phyloP scores from a whole-genome alignment of 2,113 vertebrate species.

The Macaca mulatta region DNA sequence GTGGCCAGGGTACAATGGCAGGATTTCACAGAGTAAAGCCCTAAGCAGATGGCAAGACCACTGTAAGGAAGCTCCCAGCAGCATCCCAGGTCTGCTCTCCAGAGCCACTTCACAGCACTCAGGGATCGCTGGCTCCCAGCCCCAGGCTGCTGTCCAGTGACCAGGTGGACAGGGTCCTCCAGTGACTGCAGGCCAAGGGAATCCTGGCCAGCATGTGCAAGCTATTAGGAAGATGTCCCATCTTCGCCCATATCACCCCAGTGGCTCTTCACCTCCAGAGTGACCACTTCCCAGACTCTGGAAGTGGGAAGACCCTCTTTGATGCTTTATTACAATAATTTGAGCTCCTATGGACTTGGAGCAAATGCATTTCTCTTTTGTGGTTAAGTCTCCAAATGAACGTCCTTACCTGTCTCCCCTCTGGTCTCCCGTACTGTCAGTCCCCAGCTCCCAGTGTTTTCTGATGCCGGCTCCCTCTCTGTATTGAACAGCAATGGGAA shows the following conservation, averaged over 20 bases:
- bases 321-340: background rate
- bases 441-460: conserved; percentile 22
- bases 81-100: background rate
- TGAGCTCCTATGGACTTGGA: background rate
- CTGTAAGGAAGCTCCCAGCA: background rate
- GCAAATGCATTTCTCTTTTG: background rate
- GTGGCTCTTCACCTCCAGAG: background rate
- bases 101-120: background rate
- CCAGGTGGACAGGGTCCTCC: background rate
- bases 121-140: background rate
- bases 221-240: background rate
- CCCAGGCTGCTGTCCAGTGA: background rate
- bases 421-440: background rate
- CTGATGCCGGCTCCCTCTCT: conserved; percentile 80
- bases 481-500: conserved; percentile 88
- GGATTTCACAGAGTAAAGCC: background rate
- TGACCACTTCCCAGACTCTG: background rate
- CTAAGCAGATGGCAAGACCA: background rate
- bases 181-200: background rate
- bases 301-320: conserved; percentile 41
- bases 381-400: background rate
- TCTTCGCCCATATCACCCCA: background rate
- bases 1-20: background rate
- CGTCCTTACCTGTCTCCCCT: conserved; percentile 54
- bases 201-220: background rate